A percentile compares a stretch with the other conserved stretches of the same genome.
These are phyloP conservation scores for Anaspis maculata DNA, from an alignment of 2,888 invertebrate species.

Conservation along the genomic window DNA sequence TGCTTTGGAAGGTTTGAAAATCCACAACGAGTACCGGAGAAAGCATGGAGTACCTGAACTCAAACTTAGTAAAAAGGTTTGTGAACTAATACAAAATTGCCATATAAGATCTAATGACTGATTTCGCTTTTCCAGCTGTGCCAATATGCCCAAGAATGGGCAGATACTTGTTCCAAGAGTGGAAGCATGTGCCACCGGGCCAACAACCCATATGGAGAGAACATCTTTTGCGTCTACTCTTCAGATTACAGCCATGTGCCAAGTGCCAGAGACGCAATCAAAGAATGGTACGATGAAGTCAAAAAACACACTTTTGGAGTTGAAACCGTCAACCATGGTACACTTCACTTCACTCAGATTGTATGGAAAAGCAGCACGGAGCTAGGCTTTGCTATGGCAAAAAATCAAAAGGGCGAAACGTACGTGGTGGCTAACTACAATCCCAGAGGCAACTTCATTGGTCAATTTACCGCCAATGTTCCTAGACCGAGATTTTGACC, in stretches of 20 bases:
- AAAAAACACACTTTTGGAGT: slow-evolving; percentile 46
- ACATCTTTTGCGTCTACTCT: slow-evolving; percentile 50
- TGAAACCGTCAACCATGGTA: slow-evolving; percentile 45
- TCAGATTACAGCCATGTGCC: slow-evolving; percentile 46
- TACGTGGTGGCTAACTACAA: slow-evolving; percentile 80
- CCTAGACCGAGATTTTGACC: slow-evolving; percentile 44
- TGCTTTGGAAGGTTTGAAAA: slow-evolving; percentile 45
- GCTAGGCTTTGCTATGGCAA: slow-evolving; percentile 63
- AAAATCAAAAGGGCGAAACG: slow-evolving; percentile 66
- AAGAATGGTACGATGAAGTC: slow-evolving; percentile 53
- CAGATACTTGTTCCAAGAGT: slow-evolving; percentile 55
- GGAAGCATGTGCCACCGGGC: slow-evolving; percentile 59
- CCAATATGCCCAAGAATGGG: slow-evolving; percentile 62
- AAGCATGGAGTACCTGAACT: slow-evolving; percentile 51
- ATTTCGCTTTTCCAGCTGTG: slow-evolving; percentile 43
- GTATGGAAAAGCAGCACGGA: slow-evolving; percentile 63
- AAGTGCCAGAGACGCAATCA: slow-evolving; percentile 47
- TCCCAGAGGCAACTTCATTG: slow-evolving; percentile 73
- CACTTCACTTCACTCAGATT: slow-evolving; percentile 49
- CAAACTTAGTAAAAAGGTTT: slow-evolving; percentile 45
- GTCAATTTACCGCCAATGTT: slow-evolving; percentile 62
- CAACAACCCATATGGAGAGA: slow-evolving; percentile 55
- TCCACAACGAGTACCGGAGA: slow-evolving; percentile 54
- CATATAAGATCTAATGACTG: background rate
- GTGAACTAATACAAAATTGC: no score